Percentiles rank a stretch among this genome's conserved stretches.
Evolutionary conservation across 2,113 vertebrate genomes (phyloP).

Genomic region (Osmerus eperlanus): DNA sequence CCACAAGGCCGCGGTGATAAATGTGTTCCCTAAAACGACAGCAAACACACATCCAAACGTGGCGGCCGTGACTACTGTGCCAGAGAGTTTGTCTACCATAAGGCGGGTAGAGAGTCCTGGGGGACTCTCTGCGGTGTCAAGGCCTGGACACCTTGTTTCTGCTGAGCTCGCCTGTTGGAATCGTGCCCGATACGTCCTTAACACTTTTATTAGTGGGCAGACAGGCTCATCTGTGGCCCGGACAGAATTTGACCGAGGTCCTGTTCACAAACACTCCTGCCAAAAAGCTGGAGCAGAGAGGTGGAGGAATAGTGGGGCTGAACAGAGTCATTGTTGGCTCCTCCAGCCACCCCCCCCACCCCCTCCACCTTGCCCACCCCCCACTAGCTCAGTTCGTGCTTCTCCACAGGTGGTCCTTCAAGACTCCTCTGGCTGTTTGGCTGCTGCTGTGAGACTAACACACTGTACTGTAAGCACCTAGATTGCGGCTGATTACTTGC

Average conservation of each 20-base stretch:
- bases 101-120: conserved; percentile 27
- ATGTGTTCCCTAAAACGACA: neutral
- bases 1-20: neutral
- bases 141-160: conserved; percentile 36
- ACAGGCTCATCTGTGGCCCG: conserved; percentile 44
- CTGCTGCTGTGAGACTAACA: no score
- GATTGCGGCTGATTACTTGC: no score
- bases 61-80: conserved; percentile 10
- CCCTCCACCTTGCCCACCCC: neutral
- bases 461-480: no score
- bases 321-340: neutral
- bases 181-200: conserved; percentile 47
- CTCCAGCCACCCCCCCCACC: neutral
- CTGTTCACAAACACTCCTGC: conserved; percentile 53
- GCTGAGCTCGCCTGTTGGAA: conserved; percentile 56
- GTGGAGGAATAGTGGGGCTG: neutral
- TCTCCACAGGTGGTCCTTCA: no score
- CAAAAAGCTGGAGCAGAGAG: conserved; percentile 24
- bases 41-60: neutral
- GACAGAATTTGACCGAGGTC: conserved; percentile 45
- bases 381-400: no score
- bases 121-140: conserved; percentile 48
- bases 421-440: no score
- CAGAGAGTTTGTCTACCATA: conserved; percentile 46
- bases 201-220: conserved; percentile 62